These are phyloP conservation scores for Polydrusus tereticollis DNA, from an alignment of 2,888 invertebrate species.

Conservation along the genomic window DNA sequence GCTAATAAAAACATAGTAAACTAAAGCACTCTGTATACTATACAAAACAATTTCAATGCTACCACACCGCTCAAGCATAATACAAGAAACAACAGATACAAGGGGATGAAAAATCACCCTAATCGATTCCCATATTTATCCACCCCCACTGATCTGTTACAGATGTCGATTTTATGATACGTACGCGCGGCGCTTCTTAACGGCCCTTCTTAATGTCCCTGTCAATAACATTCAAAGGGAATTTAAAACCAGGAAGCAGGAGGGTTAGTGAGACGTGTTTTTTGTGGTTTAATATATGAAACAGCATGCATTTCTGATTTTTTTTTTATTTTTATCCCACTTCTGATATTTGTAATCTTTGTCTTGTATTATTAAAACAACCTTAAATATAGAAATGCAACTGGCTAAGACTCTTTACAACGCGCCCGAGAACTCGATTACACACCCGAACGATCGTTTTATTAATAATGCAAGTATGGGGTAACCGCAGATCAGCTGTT, in stretches of 20 bases:
- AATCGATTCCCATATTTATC: conserved; percentile 62
- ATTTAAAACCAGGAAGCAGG: conserved; percentile 17
- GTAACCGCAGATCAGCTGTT: conserved; percentile 41
- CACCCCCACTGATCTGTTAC: conserved; percentile 62
- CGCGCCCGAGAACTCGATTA: conserved; percentile 53
- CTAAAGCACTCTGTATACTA: no score
- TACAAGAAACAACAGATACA: conserved; percentile 44
- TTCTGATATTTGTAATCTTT: no score
- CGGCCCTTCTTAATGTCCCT: conserved; percentile 59
- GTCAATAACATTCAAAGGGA: conserved; percentile 59
- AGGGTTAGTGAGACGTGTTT: conserved; percentile 26
- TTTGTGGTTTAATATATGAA: conserved; percentile 42
- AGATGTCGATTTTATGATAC: conserved; percentile 65
- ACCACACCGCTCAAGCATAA: conserved; percentile 1
- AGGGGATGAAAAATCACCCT: conserved; percentile 52
- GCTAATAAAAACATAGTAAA: no score
- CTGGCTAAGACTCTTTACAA: no score
- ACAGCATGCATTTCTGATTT: conserved; percentile 44
- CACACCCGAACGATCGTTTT: conserved; percentile 56
- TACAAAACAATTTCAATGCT: background rate
- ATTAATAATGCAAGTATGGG: conserved; percentile 52
- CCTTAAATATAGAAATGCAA: no score
- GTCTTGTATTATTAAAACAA: no score
- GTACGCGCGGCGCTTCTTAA: conserved; percentile 53
- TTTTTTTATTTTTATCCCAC: conserved; percentile 44